Conservation (phyloP, 1,140 invertebrate genomes). For the Andricus grossulariae region DNA sequence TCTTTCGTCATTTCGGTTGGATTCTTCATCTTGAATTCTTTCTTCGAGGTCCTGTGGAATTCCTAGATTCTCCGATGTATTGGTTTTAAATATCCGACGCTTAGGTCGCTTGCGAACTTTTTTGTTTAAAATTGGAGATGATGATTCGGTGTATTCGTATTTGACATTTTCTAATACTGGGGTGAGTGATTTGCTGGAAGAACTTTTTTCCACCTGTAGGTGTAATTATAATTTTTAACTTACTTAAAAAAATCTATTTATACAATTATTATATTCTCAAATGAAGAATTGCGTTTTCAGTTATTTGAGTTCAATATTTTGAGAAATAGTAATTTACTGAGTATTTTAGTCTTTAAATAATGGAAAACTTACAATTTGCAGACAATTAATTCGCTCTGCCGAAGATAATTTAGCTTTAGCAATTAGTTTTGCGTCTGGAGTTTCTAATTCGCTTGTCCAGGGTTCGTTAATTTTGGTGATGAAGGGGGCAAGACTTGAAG, state of each 20-base stretch:
- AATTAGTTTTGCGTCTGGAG: slow-evolving; percentile 52
- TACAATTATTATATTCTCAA: not conserved
- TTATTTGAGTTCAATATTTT: too few species aligned
- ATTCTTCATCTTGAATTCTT: not conserved
- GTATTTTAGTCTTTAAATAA: not conserved
- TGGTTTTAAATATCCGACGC: slow-evolving; percentile 58
- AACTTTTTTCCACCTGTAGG: slow-evolving; percentile 37
- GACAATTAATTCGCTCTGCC: slow-evolving; percentile 12
- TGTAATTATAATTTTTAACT: slow-evolving; percentile 3
- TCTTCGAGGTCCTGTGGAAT: slow-evolving; percentile 18
- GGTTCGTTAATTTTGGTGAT: slow-evolving; percentile 60
- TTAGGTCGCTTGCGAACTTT: slow-evolving; percentile 51
- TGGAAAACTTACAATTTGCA: slow-evolving; percentile 1
- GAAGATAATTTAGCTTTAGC: slow-evolving; percentile 13
- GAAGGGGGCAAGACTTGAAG: slow-evolving; percentile 61
- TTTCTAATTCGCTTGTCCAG: slow-evolving; percentile 69
- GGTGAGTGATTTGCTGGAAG: slow-evolving; percentile 32
- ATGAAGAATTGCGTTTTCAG: too few species aligned
- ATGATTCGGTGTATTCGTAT: slow-evolving; percentile 32
- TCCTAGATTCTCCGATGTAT: slow-evolving; percentile 28
- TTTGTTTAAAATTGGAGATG: slow-evolving; percentile 56
- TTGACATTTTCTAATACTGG: slow-evolving; percentile 34
- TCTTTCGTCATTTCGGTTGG: not conserved
- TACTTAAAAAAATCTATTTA: not conserved
- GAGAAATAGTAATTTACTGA: too few species aligned